Percentiles rank a stretch among this genome's conserved stretches.
phyloP scores from a whole-genome alignment of 1,140 invertebrate genomes.

The Trachymyrmex septentrionalis region DNA sequence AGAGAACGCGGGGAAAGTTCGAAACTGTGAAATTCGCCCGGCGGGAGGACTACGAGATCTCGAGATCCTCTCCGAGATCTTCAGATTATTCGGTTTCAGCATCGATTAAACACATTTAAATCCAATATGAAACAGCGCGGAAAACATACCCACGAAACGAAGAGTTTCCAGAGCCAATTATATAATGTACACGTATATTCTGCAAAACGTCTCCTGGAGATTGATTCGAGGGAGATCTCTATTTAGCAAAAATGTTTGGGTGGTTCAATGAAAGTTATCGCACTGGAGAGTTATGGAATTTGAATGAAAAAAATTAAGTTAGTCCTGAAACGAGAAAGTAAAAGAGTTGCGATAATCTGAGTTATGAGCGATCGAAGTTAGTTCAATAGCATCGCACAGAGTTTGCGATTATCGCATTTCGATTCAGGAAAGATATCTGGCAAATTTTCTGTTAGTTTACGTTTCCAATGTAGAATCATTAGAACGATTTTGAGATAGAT shows the following conservation, averaged over 20 bases:
- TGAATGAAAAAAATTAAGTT: background rate
- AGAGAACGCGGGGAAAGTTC: slow-evolving; percentile 55
- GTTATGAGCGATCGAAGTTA: background rate
- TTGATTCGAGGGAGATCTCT: background rate
- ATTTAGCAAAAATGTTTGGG: background rate
- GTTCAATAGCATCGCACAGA: background rate
- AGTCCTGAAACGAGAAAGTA: no score
- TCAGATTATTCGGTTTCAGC: slow-evolving; percentile 4
- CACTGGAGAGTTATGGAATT: background rate
- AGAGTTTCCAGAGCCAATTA: background rate
- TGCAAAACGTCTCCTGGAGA: background rate
- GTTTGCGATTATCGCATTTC: background rate
- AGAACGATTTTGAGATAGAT: no score
- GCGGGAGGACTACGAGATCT: background rate
- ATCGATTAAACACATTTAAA: slow-evolving; percentile 18
- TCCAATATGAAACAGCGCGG: background rate
- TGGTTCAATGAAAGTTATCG: background rate
- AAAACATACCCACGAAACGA: no score
- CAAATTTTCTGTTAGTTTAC: no score
- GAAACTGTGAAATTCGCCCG: slow-evolving; percentile 36
- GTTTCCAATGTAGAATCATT: no score
- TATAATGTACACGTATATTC: background rate
- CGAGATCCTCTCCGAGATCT: slow-evolving; percentile 7
- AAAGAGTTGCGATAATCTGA: background rate
- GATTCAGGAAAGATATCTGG: no score